A percentile compares a stretch with the other conserved stretches of the same genome.
Evolutionary conservation across 2,113 vertebrate species (phyloP).

Genomic region (Emberiza fucata): DNA sequence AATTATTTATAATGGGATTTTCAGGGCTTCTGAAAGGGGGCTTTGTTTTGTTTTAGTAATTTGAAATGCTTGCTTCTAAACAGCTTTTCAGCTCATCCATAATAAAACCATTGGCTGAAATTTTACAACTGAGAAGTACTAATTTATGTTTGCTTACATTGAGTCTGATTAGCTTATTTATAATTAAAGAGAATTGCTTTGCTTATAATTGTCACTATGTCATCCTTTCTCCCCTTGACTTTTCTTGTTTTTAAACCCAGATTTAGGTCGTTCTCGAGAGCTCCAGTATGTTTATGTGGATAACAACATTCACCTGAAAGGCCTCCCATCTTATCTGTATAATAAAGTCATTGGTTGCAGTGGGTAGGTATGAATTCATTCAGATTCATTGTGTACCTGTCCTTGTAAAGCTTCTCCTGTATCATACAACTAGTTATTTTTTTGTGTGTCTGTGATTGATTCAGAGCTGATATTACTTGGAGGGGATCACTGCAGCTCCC

Average conservation of each 20-base stretch:
- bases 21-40: not conserved
- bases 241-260: constrained; percentile 72
- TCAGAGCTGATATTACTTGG: not conserved
- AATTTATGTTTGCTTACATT: constrained; percentile 10
- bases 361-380: constrained; percentile 76
- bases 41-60: not conserved
- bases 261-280: constrained; percentile 92
- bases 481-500: not conserved
- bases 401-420: not conserved
- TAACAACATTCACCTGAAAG: constrained; percentile 85
- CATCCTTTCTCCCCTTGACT: not conserved
- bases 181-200: not conserved
- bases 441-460: not conserved
- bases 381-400: not conserved
- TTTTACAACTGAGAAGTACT: not conserved
- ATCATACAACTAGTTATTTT: not conserved
- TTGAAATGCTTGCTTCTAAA: not conserved
- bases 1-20: constrained; percentile 37
- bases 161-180: not conserved
- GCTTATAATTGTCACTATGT: not conserved
- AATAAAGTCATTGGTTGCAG: constrained; percentile 97
- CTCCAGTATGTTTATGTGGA: constrained; percentile 93
- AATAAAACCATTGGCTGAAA: not conserved
- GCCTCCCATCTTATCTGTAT: constrained; percentile 85
- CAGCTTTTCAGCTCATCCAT: not conserved